Conservation (phyloP, 1,140 invertebrate species). For the Mya arenaria region DNA sequence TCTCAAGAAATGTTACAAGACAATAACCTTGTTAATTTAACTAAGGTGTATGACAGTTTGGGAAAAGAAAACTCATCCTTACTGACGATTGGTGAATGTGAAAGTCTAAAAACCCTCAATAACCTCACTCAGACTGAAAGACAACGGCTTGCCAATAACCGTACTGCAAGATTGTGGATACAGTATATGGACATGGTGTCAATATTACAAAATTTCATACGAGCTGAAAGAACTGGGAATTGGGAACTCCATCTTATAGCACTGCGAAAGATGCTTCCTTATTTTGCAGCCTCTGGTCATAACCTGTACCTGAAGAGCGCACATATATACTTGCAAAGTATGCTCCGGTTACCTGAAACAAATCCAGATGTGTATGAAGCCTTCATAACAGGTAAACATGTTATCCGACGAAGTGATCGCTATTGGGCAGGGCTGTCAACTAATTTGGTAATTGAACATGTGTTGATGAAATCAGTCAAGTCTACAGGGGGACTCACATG, state of each 20-base stretch:
- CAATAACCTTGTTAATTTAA: constrained; percentile 1
- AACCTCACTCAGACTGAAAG: not conserved
- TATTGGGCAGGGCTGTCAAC: constrained; percentile 54
- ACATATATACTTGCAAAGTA: constrained; percentile 81
- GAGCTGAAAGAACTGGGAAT: constrained; percentile 1
- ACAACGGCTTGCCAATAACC: not conserved
- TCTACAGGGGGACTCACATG: constrained; percentile 37
- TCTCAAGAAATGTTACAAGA: not conserved
- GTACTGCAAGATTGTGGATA: not conserved
- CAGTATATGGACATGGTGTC: constrained; percentile 18
- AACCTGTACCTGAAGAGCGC: constrained; percentile 81
- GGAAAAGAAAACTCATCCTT: not conserved
- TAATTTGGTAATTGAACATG: constrained; percentile 75
- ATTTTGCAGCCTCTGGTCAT: constrained; percentile 80
- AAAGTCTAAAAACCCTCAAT: constrained; percentile 6
- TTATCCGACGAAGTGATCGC: constrained; percentile 36
- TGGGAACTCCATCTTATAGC: constrained; percentile 5
- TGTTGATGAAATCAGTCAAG: constrained; percentile 59
- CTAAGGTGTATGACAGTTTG: not conserved
- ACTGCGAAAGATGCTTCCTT: constrained; percentile 78
- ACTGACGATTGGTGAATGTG: not conserved
- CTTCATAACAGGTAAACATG: constrained; percentile 58
- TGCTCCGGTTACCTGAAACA: constrained; percentile 66
- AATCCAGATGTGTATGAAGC: constrained; percentile 59
- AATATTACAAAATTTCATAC: constrained; percentile 9